A percentile compares a stretch with the other conserved stretches of the same genome.
Conservation (phyloP, 2,888 invertebrate genomes). For the Neoascia interrupta region DNA sequence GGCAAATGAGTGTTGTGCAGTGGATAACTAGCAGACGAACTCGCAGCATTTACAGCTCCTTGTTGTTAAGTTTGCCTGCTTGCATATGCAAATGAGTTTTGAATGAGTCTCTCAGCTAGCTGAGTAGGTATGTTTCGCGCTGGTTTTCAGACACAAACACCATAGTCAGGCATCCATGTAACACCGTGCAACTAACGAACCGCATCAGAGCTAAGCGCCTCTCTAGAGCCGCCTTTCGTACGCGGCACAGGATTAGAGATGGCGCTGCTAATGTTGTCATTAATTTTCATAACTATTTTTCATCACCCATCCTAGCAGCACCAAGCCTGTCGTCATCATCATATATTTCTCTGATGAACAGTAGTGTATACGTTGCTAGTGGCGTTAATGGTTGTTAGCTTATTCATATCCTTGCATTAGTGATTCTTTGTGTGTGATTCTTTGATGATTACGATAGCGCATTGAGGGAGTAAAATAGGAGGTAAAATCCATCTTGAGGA, state of each 20-base stretch:
- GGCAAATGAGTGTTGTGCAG: background rate
- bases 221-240: slow-evolving; percentile 43
- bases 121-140: too few species aligned
- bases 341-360: background rate
- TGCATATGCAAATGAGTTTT: slow-evolving; percentile 59
- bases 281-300: slow-evolving; percentile 69
- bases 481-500: slow-evolving; percentile 50
- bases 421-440: slow-evolving; percentile 59
- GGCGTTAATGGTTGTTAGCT: slow-evolving; percentile 64
- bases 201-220: slow-evolving; percentile 57
- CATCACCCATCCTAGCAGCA: slow-evolving; percentile 17
- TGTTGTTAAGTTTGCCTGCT: slow-evolving; percentile 23
- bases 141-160: too few species aligned
- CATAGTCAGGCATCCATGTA: slow-evolving; percentile 27
- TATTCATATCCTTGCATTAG: slow-evolving; percentile 66
- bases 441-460: slow-evolving; percentile 53
- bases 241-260: slow-evolving; percentile 2
- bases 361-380: slow-evolving; percentile 21
- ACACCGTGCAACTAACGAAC: slow-evolving; percentile 63
- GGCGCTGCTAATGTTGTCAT: slow-evolving; percentile 65
- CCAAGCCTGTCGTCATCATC: background rate
- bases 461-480: slow-evolving; percentile 29
- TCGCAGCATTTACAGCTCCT: slow-evolving; percentile 22
- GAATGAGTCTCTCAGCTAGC: slow-evolving; percentile 1
- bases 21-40: background rate